A percentile compares a stretch with the other conserved stretches of the same genome.
Evolutionary conservation across 1,140 invertebrate genomes (phyloP).

Genomic region (Sitophilus oryzae): DNA sequence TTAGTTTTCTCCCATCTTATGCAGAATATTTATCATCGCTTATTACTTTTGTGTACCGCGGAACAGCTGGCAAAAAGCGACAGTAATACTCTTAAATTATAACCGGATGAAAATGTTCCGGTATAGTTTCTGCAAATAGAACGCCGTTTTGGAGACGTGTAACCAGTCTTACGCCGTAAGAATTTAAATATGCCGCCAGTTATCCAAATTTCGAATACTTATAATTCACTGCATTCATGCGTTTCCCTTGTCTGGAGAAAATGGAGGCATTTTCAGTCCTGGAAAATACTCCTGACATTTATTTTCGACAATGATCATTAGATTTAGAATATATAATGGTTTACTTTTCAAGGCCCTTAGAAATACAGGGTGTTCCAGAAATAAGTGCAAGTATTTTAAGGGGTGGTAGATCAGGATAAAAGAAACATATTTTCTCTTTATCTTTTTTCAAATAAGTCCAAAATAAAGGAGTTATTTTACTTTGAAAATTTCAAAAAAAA

Average conservation of each 20-base stretch:
- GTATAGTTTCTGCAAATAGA: conserved; percentile 1
- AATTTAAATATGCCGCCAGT: conserved; percentile 5
- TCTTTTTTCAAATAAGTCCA: too few relatives aligned
- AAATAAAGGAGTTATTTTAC: too few relatives aligned
- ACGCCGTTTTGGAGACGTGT: conserved; percentile 2
- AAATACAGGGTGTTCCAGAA: too few relatives aligned
- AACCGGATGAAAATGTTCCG: neutral
- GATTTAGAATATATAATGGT: too few relatives aligned
- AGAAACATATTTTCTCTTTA: too few relatives aligned
- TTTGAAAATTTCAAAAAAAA: too few relatives aligned
- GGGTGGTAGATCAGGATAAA: too few relatives aligned
- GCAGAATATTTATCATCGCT: neutral
- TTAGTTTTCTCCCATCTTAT: conserved; percentile 1
- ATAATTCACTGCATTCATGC: conserved; percentile 9
- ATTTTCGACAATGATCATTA: neutral
- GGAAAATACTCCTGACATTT: neutral
- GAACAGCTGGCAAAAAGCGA: neutral
- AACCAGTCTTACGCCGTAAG: conserved; percentile 2
- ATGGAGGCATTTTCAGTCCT: neutral
- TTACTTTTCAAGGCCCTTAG: too few relatives aligned
- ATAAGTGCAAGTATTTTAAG: too few relatives aligned
- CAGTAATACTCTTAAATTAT: conserved; percentile 3
- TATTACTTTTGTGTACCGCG: neutral
- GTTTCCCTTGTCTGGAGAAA: conserved; percentile 4
- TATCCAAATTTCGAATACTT: conserved; percentile 8